Conservation (phyloP, 1,140 invertebrate genomes). For the Listronotus bonariensis region DNA sequence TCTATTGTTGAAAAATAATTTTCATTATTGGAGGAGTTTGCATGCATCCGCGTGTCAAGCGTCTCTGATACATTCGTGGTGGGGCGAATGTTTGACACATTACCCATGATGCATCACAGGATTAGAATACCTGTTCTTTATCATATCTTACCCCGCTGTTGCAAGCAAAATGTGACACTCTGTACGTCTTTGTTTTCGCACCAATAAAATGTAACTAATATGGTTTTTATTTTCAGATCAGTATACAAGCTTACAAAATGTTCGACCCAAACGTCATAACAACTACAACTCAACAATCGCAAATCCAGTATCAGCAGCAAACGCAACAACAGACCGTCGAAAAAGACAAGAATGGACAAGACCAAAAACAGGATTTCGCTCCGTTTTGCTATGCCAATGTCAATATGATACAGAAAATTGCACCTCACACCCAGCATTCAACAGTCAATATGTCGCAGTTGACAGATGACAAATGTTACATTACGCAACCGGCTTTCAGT, state of each 20-base stretch:
- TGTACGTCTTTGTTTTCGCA: too few relatives aligned
- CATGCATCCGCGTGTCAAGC: too few relatives aligned
- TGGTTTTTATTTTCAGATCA: not conserved
- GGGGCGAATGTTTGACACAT: too few relatives aligned
- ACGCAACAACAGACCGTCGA: slow-evolving; percentile 44
- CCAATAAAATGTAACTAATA: too few relatives aligned
- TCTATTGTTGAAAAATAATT: too few relatives aligned
- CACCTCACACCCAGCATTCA: slow-evolving; percentile 57
- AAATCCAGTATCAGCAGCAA: slow-evolving; percentile 49
- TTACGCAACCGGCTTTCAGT: slow-evolving; percentile 68
- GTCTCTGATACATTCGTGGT: too few relatives aligned
- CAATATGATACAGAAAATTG: slow-evolving; percentile 67
- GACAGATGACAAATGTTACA: slow-evolving; percentile 69
- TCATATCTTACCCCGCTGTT: too few relatives aligned
- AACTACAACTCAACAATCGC: slow-evolving; percentile 52
- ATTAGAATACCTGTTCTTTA: too few relatives aligned
- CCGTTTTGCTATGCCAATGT: slow-evolving; percentile 72
- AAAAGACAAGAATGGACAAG: slow-evolving; percentile 45
- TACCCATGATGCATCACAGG: too few relatives aligned
- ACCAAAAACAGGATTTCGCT: slow-evolving; percentile 59
- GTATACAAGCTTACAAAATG: slow-evolving; percentile 38
- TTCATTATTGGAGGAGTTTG: too few relatives aligned
- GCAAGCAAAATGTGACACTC: too few relatives aligned
- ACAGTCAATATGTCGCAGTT: slow-evolving; percentile 69
- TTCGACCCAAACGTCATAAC: slow-evolving; percentile 55